These are phyloP conservation scores for Astropecten irregularis DNA, from an alignment of 53 echinoderm and acorn worm genomes.

Conservation along the genomic window DNA sequence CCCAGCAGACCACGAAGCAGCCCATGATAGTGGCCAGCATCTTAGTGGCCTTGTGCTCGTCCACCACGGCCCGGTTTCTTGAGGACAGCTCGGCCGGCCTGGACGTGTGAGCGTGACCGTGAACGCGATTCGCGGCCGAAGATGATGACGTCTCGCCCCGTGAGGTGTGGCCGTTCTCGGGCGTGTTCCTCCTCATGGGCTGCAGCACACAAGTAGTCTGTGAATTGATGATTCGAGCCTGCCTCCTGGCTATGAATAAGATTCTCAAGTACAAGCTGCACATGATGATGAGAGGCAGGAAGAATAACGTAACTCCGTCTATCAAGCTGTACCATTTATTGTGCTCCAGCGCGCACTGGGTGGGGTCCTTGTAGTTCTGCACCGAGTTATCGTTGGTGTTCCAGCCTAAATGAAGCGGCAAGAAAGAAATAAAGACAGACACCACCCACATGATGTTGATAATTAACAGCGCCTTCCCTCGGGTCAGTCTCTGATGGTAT, in stretches of 20 bases:
- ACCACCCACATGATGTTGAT: slow-evolving; percentile 86
- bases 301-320: slow-evolving; percentile 80
- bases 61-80: slow-evolving; percentile 59
- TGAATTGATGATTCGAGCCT: slow-evolving; percentile 75
- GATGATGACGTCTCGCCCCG: neutral
- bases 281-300: slow-evolving; percentile 79
- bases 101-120: slow-evolving; percentile 1
- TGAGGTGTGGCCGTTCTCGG: slow-evolving; percentile 17
- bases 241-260: slow-evolving; percentile 72
- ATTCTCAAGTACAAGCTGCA: slow-evolving; percentile 76
- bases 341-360: slow-evolving; percentile 61
- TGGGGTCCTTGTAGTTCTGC: slow-evolving; percentile 72
- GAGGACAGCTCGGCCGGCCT: slow-evolving; percentile 29
- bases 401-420: slow-evolving; percentile 83
- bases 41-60: slow-evolving; percentile 82
- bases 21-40: slow-evolving; percentile 85
- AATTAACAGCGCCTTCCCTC: slow-evolving; percentile 63
- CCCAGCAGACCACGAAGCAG: slow-evolving; percentile 87
- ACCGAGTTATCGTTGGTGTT: slow-evolving; percentile 74
- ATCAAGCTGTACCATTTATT: slow-evolving; percentile 74
- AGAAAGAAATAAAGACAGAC: slow-evolving; percentile 87
- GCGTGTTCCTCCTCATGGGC: neutral
- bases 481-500: slow-evolving; percentile 81
- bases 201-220: slow-evolving; percentile 36
- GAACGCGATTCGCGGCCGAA: neutral